Conservation (phyloP, 2,797 vertebrate species). For the Halcyon smyrnensis region DNA sequence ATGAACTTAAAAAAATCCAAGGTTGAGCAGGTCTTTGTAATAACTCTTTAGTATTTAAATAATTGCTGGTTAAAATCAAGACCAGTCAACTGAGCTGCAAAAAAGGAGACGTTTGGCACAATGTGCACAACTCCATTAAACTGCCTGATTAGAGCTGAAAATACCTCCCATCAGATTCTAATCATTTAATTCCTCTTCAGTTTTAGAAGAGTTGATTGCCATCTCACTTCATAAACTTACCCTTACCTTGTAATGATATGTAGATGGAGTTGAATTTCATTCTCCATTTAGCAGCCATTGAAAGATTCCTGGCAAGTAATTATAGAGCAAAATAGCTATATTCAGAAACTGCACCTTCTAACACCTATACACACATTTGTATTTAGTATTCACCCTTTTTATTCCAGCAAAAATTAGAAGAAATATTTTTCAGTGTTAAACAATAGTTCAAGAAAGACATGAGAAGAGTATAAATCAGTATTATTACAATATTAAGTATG, state of each 20-base stretch:
- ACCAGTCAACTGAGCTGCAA: not conserved
- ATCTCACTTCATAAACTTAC: slow-evolving; percentile 27
- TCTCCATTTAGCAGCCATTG: not conserved
- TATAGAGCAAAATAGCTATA: not conserved
- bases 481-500: slow-evolving; percentile 30
- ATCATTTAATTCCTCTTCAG: not conserved
- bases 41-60: not conserved
- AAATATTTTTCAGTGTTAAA: not conserved
- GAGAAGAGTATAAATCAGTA: slow-evolving; percentile 26
- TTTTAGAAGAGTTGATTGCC: not conserved
- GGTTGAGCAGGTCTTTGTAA: not conserved
- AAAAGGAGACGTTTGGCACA: not conserved
- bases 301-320: slow-evolving; percentile 3
- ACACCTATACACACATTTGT: not conserved
- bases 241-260: slow-evolving; percentile 4
- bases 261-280: slow-evolving; percentile 28
- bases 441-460: slow-evolving; percentile 7
- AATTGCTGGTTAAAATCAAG: not conserved
- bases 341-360: not conserved
- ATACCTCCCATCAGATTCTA: not conserved
- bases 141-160: slow-evolving; percentile 12
- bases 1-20: not conserved
- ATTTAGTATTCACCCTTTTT: not conserved
- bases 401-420: not conserved
- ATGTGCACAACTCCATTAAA: not conserved